Evolutionary conservation across 1,140 invertebrate genomes (phyloP).

Genomic region (Bombus consobrinus): DNA sequence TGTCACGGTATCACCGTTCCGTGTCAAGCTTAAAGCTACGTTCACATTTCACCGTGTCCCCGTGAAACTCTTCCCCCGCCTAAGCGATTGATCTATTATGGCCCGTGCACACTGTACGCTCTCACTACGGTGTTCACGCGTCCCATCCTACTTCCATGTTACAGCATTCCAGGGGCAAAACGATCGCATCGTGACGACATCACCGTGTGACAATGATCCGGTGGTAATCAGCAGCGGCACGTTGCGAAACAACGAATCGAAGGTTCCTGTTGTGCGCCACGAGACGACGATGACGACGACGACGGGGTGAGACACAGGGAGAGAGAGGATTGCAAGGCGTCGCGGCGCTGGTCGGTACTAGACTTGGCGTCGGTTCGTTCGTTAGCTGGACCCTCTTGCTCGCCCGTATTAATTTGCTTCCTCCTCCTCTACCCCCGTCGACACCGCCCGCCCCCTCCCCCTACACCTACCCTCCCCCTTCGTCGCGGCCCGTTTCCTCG

Average conservation of each 20-base stretch:
- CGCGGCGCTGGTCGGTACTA: conserved; percentile 79
- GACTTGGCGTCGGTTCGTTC: conserved; percentile 80
- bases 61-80: conserved; percentile 35
- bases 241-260: background rate
- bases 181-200: background rate
- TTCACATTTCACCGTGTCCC: conserved; percentile 61
- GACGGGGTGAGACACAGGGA: conserved; percentile 51
- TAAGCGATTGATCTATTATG: conserved; percentile 42
- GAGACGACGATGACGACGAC: background rate
- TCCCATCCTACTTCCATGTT: background rate
- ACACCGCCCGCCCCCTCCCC: conserved; percentile 38
- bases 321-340: conserved; percentile 62
- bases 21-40: conserved; percentile 28
- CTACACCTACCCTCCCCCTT: conserved; percentile 52
- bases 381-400: conserved; percentile 79
- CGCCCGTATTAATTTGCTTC: conserved; percentile 82
- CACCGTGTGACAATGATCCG: background rate
- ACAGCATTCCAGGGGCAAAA: background rate
- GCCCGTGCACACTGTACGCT: conserved; percentile 43
- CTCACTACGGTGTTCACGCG: conserved; percentile 45
- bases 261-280: background rate
- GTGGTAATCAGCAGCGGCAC: background rate
- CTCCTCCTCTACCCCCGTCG: conserved; percentile 68
- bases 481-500: conserved; percentile 56
- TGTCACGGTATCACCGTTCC: conserved; percentile 57